Percentiles rank a stretch among this genome's conserved stretches.
Evolutionary conservation across 2,797 vertebrate species (phyloP).

Genomic region (Sebastes trivittatus): DNA sequence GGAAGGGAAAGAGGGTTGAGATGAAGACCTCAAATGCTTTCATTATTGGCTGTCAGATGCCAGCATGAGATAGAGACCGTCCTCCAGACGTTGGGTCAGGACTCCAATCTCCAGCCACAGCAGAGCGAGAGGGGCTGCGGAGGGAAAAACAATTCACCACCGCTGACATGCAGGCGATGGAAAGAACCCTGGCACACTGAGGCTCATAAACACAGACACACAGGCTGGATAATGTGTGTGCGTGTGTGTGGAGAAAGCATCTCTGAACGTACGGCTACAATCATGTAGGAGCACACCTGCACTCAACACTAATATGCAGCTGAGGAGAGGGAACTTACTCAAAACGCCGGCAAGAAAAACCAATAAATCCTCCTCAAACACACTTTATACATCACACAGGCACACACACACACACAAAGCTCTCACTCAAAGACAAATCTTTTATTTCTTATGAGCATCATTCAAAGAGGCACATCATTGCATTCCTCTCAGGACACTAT

Average conservation of each 20-base stretch:
- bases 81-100: constrained; percentile 70
- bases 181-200: constrained; percentile 3
- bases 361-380: constrained; percentile 5
- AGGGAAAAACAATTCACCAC: constrained; percentile 64
- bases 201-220: constrained; percentile 32
- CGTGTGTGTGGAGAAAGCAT: not conserved
- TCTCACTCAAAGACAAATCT: constrained; percentile 17
- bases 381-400: not conserved
- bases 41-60: constrained; percentile 78
- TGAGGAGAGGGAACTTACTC: not conserved
- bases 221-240: constrained; percentile 9
- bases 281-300: not conserved
- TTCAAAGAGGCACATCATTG: constrained; percentile 38
- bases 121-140: constrained; percentile 14
- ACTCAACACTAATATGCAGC: not conserved
- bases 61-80: constrained; percentile 65
- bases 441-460: constrained; percentile 28
- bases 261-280: not conserved
- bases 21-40: constrained; percentile 72
- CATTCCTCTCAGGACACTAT: constrained; percentile 45
- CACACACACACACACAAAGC: not conserved
- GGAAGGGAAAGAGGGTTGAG: constrained; percentile 26
- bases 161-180: constrained; percentile 42
- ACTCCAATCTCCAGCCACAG: constrained; percentile 76
- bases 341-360: not conserved